Evolutionary conservation across 1,140 invertebrate species (phyloP), one percentile per base, ranked within the genome.

Genomic region (Zaprionus camerounensis): DNA sequence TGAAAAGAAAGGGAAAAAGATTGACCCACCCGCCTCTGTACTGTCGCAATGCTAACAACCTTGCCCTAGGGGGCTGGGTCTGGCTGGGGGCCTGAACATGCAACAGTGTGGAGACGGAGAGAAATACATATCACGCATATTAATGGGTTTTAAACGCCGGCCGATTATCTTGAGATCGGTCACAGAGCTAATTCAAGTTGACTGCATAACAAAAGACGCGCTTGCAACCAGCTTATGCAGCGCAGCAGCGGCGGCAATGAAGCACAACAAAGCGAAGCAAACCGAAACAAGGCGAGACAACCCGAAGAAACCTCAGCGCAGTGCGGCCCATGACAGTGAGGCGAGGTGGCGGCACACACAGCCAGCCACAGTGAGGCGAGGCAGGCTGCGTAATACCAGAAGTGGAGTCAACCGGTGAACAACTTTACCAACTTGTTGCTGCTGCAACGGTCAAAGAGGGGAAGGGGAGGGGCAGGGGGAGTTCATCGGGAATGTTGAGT

Each of bases 371-470:
- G 38, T 41, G 31, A 34, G 11, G 72, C 36, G 34, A 24, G 31
- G 6, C 24, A 55, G 74, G 59, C 81, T 85, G 84, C 84, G 84
- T 88, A 88, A 88, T 88, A 88, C 84, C 84, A 88, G 84, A 88
- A 88, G 84, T 90, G 41, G 41, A 80, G 81, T 90, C 78, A 88
- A 81, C 84, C 81, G 81, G 85, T 90, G 84, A 90, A 72, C 84
- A 90, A 67, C 81, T 90, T 81, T 26, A 57, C 69, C 63, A 51
- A 64, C 58, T 46, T 17, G 55, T 57, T 56, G 55, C 26, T 26
- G 49, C 15, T 31, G 36, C 34, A 31, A 15, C 49, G n/a, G 34
- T 46, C 65, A 56, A 36, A 71, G 49, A 44, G 58, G 55, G 61
- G 62, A 38, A 66, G 66, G 28, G 71, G 53, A 41, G 24, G 55